Evolutionary conservation across 1,140 invertebrate genomes (phyloP).

Genomic region (Eurosta solidaginis): DNA sequence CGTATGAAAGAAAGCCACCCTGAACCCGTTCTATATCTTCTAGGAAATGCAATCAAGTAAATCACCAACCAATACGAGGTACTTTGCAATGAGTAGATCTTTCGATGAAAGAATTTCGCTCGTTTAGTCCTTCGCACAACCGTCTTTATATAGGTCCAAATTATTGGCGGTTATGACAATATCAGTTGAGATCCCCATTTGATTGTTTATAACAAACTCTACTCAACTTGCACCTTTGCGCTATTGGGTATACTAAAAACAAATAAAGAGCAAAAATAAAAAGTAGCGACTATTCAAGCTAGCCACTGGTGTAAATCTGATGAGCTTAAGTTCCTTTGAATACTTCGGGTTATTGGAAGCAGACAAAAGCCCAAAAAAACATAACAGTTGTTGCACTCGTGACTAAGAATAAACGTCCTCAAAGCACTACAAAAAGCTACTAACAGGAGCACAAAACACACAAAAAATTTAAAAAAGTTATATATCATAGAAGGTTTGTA

Average conservation of each 20-base stretch:
- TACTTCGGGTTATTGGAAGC: background rate
- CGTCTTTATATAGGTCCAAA: too few species aligned
- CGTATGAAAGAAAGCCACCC: too few species aligned
- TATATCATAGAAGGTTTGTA: slow-evolving; percentile 25
- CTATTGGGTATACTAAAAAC: slow-evolving; percentile 35
- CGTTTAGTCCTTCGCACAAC: too few species aligned
- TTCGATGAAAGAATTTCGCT: too few species aligned
- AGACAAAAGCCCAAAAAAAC: slow-evolving; percentile 12
- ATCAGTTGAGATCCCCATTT: too few species aligned
- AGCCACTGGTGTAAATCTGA: slow-evolving; percentile 21
- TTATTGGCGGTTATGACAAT: too few species aligned
- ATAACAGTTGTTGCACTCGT: slow-evolving; percentile 36
- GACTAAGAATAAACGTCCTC: background rate
- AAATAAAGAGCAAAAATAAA: background rate
- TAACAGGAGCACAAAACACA: background rate
- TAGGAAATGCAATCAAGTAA: too few species aligned
- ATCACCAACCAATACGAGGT: too few species aligned
- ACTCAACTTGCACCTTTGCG: too few species aligned
- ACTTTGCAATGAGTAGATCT: too few species aligned
- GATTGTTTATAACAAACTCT: too few species aligned
- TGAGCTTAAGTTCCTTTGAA: slow-evolving; percentile 14
- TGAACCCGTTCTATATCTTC: too few species aligned
- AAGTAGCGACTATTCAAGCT: background rate
- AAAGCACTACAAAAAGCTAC: background rate
- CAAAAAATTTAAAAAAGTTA: background rate